phyloP scores from a whole-genome alignment of 1,140 invertebrate species.

The Cydia strobilella region DNA sequence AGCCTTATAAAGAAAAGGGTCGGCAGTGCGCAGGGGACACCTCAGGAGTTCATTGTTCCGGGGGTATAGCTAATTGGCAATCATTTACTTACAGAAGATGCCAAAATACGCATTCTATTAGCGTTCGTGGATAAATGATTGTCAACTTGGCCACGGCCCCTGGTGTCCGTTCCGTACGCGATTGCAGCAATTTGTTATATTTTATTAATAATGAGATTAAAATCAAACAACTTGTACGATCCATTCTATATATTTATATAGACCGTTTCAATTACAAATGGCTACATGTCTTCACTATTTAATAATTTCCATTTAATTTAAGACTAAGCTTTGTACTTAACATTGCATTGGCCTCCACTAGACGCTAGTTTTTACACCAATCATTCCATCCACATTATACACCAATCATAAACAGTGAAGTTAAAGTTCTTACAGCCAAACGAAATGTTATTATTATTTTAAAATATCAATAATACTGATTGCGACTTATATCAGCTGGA shows the following conservation, averaged over 20 bases:
- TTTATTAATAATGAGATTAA: no score
- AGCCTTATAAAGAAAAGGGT: no score
- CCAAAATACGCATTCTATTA: no score
- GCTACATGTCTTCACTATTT: slow-evolving; percentile 51
- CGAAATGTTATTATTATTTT: not conserved
- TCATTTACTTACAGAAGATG: no score
- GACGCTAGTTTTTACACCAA: slow-evolving; percentile 39
- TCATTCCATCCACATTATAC: slow-evolving; percentile 34
- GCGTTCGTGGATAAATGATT: no score
- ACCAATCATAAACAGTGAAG: slow-evolving; percentile 34
- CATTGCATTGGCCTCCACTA: slow-evolving; percentile 53
- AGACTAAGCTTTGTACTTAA: slow-evolving; percentile 71
- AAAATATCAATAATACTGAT: slow-evolving; percentile 7
- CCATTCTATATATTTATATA: slow-evolving; percentile 74
- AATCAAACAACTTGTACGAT: slow-evolving; percentile 51
- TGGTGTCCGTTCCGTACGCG: no score
- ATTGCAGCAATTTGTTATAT: not conserved
- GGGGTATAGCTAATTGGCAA: no score
- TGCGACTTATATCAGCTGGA: not conserved
- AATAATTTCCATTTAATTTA: slow-evolving; percentile 40
- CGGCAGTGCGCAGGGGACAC: no score
- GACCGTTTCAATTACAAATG: slow-evolving; percentile 58
- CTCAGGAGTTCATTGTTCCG: no score
- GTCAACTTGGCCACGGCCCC: no score
- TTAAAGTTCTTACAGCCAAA: not conserved